Conservation (phyloP, 1,140 invertebrate species). For the Drosophila guanche region DNA sequence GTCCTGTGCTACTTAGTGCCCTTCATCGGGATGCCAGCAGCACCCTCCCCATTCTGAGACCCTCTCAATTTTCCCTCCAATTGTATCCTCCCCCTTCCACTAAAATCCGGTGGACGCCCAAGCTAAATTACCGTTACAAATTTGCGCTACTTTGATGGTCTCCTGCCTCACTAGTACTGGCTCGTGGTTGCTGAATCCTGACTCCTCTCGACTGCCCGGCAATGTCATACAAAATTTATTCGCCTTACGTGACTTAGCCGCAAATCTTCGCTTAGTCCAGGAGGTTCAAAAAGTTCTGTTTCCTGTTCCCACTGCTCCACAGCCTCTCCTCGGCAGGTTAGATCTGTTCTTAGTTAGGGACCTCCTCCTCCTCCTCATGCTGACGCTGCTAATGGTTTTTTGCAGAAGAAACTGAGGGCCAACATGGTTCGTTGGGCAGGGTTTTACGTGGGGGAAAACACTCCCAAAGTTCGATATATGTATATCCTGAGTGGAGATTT, state of each 20-base stretch:
- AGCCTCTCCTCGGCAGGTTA: neutral
- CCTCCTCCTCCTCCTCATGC: slow-evolving; percentile 8
- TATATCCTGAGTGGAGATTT: neutral
- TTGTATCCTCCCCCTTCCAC: slow-evolving; percentile 4
- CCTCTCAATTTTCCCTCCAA: too few relatives aligned
- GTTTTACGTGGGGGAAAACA: neutral
- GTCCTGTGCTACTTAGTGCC: slow-evolving; percentile 44
- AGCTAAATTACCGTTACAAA: slow-evolving; percentile 64
- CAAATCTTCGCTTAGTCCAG: slow-evolving; percentile 42
- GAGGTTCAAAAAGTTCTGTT: slow-evolving; percentile 33
- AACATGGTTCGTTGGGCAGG: slow-evolving; percentile 57
- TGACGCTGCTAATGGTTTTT: slow-evolving; percentile 56
- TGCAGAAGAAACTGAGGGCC: slow-evolving; percentile 12
- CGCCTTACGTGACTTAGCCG: slow-evolving; percentile 53
- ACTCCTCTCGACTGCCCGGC: slow-evolving; percentile 5
- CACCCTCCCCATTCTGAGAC: too few relatives aligned
- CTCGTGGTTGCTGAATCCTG: neutral
- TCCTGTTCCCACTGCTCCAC: neutral
- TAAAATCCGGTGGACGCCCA: slow-evolving; percentile 45
- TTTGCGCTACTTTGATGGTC: slow-evolving; percentile 51
- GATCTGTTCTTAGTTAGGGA: slow-evolving; percentile 29
- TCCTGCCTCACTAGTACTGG: neutral
- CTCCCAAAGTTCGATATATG: neutral
- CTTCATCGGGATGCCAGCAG: neutral
- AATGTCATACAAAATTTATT: slow-evolving; percentile 62